Evolutionary conservation across 2,888 invertebrate species (phyloP), one percentile per base, ranked within the genome.

Genomic region (Acleris holmiana): DNA sequence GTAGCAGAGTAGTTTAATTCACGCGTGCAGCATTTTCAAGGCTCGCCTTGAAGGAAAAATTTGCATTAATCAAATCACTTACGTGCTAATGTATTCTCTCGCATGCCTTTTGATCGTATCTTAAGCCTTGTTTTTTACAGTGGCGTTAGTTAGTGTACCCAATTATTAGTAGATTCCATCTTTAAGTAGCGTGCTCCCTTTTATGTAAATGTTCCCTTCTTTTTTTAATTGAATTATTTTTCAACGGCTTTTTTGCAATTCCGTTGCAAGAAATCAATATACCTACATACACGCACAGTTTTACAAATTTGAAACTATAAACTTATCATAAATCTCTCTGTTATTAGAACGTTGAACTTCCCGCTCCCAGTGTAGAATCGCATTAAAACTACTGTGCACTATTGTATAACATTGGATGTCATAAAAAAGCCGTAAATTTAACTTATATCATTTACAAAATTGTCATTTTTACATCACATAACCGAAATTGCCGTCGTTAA

Each of bases 151-250:
- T 75, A 75, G 75, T 72, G 73, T 76, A 82, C 77, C 83, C 80
- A 84, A 85, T 88, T 86, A 88, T 88, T 85, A 85, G 77, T 75
- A 84, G 87, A 88, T 89, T 78, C 76, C 83, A 89, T 86, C 88
- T 83, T 68, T 58, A 69, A 68, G 76, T 85, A 71, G 85, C 88
- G 86, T 88, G 87, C 80, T 77, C 80, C 74, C 77, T 81, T 47
- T 10, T 85, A 86, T 89, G 86, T 78, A 83, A 86, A 86, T 87
- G 73, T 69, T 76, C 74, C 76, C 77, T 77, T 72, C 70, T 76
- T 73, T 73, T 76, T 71, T 72, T 76, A 76, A 15, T 81, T 83
- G 84, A 77, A 73, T 59, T 67, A 48, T 63, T 72, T 29, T 65
- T 74, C 73, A 74, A 76, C 77, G 82, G 78, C 82, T 82, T 86